Evolutionary conservation across 1,140 invertebrate genomes (phyloP), one percentile per base, ranked within the genome.

Genomic region (Sarcophaga bullata): DNA sequence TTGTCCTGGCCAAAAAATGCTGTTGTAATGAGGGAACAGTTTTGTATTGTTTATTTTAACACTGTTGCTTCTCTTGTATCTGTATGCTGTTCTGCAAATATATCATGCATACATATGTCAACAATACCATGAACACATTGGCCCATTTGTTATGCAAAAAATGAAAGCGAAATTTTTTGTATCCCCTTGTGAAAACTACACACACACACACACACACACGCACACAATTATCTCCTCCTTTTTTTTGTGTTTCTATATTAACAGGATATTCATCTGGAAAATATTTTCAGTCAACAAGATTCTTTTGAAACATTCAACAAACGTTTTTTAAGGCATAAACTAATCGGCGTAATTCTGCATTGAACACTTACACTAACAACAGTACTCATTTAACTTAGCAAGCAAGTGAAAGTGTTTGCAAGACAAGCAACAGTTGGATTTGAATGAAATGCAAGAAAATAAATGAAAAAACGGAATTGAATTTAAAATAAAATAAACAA

Each of bases 201-300:
- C 48, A 76, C 50, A 78, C 11, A 11, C 17, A 76, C 73, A 19
- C 19, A 17, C 11, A 76, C 75, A 78, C 50, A 78, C n/a, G n/a
- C n/a, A n/a, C 75, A 75, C 73, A 75, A 68, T 68, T 68, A 19
- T 68, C 52, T 54, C 52, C 19, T 25, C 62, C 3, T 72, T 25
- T n/a, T n/a, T n/a, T n/a, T n/a, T n/a, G n/a, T n/a, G n/a, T n/a
- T n/a, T n/a, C 75, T 78, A 78, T 78, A 78, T 78, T 78, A 78
- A 78, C 75, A 78, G 75, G 75, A 78, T 78, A 78, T n/a, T n/a
- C 75, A 78, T 78, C 75, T 78, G 75, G 75, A 78, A 78, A 78
- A 78, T 78, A 78, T 50, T 50, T 78, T 78, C 49, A 78, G 75
- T 78, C 75, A 25, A 78, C 75, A 78, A 48, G 52, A 48, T 52